These are phyloP conservation scores for Lamproptera curius DNA, from an alignment of 2,888 invertebrate genomes.

Conservation along the genomic window DNA sequence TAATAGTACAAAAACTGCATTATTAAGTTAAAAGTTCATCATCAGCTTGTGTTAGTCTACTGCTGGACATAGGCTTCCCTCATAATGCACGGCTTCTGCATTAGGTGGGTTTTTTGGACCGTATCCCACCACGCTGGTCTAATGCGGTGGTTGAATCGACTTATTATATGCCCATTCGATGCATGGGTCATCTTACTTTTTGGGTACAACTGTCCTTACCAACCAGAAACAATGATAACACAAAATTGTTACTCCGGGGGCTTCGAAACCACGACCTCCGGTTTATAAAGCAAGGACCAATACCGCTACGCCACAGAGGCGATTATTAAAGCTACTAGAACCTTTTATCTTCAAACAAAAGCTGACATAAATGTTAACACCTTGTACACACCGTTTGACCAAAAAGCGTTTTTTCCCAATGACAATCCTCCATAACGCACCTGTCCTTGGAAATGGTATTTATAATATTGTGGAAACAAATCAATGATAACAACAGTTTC, in stretches of 20 bases:
- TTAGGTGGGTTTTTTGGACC: too few relatives aligned
- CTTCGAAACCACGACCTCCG: too few relatives aligned
- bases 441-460: slow-evolving; percentile 39
- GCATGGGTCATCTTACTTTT: too few relatives aligned
- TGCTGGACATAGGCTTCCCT: too few relatives aligned
- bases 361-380: not conserved
- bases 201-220: not conserved
- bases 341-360: not conserved
- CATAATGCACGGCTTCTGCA: too few relatives aligned
- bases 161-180: not conserved
- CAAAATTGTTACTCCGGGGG: too few relatives aligned
- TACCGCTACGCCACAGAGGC: too few relatives aligned
- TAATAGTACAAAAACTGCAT: not conserved
- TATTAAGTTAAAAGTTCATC: not conserved
- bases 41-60: too few relatives aligned
- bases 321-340: not conserved
- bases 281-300: too few relatives aligned
- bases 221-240: too few relatives aligned
- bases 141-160: not conserved
- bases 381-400: slow-evolving; percentile 46
- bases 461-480: slow-evolving; percentile 40
- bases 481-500: slow-evolving; percentile 40
- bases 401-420: slow-evolving; percentile 42
- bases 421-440: slow-evolving; percentile 35
- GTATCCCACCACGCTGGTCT: too few relatives aligned